These are phyloP conservation scores for Garrulus glandarius DNA, from an alignment of 2,797 vertebrate genomes.

Conservation along the genomic window DNA sequence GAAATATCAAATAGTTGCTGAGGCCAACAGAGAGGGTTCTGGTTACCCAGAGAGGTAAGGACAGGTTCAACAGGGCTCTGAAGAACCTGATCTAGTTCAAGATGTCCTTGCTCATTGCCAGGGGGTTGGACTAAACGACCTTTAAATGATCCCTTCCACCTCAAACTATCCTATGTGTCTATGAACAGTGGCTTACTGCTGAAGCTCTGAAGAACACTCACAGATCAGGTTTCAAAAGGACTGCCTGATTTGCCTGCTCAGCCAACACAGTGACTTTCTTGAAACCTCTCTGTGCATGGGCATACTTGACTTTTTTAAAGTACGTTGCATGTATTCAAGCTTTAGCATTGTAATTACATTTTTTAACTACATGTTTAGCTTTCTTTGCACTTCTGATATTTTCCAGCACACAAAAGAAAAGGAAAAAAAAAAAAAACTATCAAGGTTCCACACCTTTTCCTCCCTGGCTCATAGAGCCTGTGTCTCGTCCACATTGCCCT, in stretches of 20 bases:
- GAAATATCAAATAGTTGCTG: neutral
- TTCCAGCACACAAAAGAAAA: neutral
- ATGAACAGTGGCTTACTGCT: neutral
- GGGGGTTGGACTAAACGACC: neutral
- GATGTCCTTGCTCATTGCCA: neutral
- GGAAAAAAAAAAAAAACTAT: neutral
- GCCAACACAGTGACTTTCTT: neutral
- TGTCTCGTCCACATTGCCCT: conserved; percentile 97
- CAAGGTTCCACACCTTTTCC: conserved; percentile 85
- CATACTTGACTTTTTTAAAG: neutral
- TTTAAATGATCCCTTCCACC: neutral
- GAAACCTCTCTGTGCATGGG: neutral
- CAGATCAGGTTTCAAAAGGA: neutral
- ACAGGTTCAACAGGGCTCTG: neutral
- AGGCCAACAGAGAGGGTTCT: neutral
- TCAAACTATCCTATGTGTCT: neutral
- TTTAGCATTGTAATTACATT: neutral
- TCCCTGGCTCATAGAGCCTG: conserved; percentile 92
- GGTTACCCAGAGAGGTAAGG: neutral
- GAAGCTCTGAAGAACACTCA: neutral
- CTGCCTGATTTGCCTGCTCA: neutral
- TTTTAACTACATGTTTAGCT: neutral
- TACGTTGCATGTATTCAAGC: neutral
- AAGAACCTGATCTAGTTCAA: neutral
- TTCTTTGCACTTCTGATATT: neutral